Percentiles rank a stretch among this genome's conserved stretches.
These are phyloP conservation scores for Oncorhynchus masou DNA, from an alignment of 2,113 vertebrate species.

Conservation along the genomic window DNA sequence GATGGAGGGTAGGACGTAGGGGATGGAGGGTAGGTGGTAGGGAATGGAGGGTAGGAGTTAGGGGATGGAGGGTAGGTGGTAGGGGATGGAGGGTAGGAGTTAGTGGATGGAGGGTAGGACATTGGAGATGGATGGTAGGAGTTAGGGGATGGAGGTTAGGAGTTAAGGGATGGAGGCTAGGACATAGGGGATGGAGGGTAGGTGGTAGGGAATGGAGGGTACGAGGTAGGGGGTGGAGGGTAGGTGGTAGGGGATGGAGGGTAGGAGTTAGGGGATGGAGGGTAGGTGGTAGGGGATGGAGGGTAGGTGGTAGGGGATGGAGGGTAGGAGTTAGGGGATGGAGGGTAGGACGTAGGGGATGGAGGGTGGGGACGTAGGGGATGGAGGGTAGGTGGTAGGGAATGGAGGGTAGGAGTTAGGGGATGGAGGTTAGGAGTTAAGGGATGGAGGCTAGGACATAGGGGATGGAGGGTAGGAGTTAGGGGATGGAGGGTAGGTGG, in stretches of 20 bases:
- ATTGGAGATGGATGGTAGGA: neutral
- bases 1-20: too few relatives aligned
- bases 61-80: neutral
- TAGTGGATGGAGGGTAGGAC: too few relatives aligned
- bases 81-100: too few relatives aligned
- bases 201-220: neutral
- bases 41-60: neutral
- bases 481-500: neutral
- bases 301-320: neutral
- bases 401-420: too few relatives aligned
- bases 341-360: neutral
- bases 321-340: too few relatives aligned
- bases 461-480: neutral
- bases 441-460: neutral
- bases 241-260: slow-evolving; percentile 1
- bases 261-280: neutral
- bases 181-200: too few relatives aligned
- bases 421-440: too few relatives aligned
- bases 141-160: neutral
- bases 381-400: slow-evolving; percentile 1
- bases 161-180: neutral
- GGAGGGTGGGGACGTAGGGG: neutral
- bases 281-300: neutral
- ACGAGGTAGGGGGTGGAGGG: neutral
- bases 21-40: too few relatives aligned